Evolutionary conservation across 1,140 invertebrate genomes (phyloP).

Genomic region (Melitaea cinxia): DNA sequence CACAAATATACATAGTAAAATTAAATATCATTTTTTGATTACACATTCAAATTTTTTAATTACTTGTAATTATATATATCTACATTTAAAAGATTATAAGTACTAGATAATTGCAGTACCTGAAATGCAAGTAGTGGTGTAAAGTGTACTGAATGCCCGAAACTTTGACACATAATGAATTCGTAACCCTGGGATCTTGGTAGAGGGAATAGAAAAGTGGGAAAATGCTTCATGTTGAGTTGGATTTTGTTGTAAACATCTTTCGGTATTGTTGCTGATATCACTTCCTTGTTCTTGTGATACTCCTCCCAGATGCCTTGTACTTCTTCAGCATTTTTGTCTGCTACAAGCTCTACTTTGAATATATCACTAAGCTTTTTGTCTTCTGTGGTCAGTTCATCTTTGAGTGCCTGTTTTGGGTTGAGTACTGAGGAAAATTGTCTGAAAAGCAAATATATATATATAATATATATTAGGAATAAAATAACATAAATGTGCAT

Average conservation of each 20-base stretch:
- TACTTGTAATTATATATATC: not conserved
- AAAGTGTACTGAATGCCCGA: conserved; percentile 89
- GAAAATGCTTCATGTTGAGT: conserved; percentile 82
- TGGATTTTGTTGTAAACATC: conserved; percentile 84
- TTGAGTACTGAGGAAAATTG: conserved; percentile 82
- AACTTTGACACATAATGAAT: conserved; percentile 92
- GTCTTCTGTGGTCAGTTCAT: conserved; percentile 63
- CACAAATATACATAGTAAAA: too few relatives aligned
- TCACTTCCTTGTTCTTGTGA: conserved; percentile 88
- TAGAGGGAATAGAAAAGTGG: conserved; percentile 91
- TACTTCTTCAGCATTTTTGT: conserved; percentile 89
- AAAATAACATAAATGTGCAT: not conserved
- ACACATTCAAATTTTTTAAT: too few relatives aligned
- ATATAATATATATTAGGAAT: conserved; percentile 3
- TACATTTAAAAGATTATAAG: conserved; percentile 5
- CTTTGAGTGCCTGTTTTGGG: conserved; percentile 74
- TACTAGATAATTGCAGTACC: conserved; percentile 69
- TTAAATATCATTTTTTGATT: too few relatives aligned
- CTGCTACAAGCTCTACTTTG: conserved; percentile 89
- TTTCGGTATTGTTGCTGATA: conserved; percentile 86
- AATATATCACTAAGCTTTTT: conserved; percentile 87
- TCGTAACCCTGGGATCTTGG: conserved; percentile 93
- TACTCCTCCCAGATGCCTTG: conserved; percentile 90
- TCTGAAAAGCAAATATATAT: conserved; percentile 44
- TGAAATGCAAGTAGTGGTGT: conserved; percentile 94